Evolutionary conservation across 2,797 vertebrate species (phyloP).

Genomic region (Lepidocolaptes lacrymiger): DNA sequence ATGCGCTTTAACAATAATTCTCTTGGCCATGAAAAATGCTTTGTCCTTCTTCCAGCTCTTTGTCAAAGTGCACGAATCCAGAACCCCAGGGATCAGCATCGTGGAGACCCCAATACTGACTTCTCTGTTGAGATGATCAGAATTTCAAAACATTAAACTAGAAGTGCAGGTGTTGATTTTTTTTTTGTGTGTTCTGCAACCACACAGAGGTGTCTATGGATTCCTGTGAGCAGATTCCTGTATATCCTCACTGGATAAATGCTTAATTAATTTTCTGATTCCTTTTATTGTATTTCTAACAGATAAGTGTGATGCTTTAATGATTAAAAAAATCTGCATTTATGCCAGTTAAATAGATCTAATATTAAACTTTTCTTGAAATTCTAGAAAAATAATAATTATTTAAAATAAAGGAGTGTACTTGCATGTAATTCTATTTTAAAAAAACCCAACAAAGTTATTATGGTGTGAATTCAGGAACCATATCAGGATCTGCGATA

Average conservation of each 20-base stretch:
- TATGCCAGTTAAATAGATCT: background rate
- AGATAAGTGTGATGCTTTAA: background rate
- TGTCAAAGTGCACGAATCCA: background rate
- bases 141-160: background rate
- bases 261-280: background rate
- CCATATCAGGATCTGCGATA: background rate
- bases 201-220: fast-evolving
- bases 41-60: background rate
- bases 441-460: background rate
- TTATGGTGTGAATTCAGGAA: background rate
- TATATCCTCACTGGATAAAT: background rate
- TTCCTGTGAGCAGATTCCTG: background rate
- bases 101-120: background rate
- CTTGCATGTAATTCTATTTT: background rate
- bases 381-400: background rate
- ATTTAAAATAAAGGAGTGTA: background rate
- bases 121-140: background rate
- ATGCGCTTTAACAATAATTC: background rate
- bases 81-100: background rate
- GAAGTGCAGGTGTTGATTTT: background rate
- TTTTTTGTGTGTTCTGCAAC: background rate
- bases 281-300: background rate
- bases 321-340: background rate
- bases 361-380: background rate
- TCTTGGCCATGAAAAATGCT: background rate